Evolutionary conservation across 2,888 invertebrate species (phyloP).

Genomic region (Caenorhabditis imperialis): DNA sequence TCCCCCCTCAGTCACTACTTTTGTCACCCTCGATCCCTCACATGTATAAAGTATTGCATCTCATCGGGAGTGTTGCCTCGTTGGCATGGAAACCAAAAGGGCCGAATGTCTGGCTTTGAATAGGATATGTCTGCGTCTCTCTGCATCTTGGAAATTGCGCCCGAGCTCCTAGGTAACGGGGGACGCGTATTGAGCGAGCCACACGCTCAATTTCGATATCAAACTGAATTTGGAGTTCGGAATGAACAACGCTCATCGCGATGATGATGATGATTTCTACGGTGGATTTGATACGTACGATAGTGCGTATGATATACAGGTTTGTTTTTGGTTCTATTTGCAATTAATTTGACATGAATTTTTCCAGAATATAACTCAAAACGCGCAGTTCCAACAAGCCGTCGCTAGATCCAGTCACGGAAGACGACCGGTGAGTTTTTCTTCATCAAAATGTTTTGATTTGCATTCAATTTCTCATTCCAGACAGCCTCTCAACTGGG

Average conservation of each 20-base stretch:
- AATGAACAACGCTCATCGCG: slow-evolving; percentile 13
- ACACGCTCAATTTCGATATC: too few species aligned
- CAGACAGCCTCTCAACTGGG: slow-evolving; percentile 52
- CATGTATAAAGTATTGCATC: slow-evolving; percentile 50
- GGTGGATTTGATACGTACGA: slow-evolving; percentile 77
- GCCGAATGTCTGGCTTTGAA: too few species aligned
- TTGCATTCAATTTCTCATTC: not conserved
- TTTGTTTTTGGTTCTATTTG: slow-evolving; percentile 17
- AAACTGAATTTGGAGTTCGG: not conserved
- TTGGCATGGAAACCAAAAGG: too few species aligned
- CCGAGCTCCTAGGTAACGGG: not conserved
- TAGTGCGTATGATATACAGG: slow-evolving; percentile 75
- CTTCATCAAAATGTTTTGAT: not conserved
- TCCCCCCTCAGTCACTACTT: not conserved
- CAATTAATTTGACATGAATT: not conserved
- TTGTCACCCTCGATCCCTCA: not conserved
- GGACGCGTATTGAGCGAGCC: too few species aligned
- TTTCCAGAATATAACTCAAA: slow-evolving; percentile 83
- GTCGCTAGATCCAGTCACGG: slow-evolving; percentile 85
- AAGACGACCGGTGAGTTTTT: slow-evolving; percentile 82
- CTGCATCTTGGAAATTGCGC: not conserved
- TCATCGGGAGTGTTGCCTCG: too few species aligned
- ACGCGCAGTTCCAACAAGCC: slow-evolving; percentile 86
- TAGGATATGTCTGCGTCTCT: too few species aligned
- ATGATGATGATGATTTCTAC: slow-evolving; percentile 73